Conservation (phyloP, 2,888 invertebrate genomes). For the Noctua janthina region DNA sequence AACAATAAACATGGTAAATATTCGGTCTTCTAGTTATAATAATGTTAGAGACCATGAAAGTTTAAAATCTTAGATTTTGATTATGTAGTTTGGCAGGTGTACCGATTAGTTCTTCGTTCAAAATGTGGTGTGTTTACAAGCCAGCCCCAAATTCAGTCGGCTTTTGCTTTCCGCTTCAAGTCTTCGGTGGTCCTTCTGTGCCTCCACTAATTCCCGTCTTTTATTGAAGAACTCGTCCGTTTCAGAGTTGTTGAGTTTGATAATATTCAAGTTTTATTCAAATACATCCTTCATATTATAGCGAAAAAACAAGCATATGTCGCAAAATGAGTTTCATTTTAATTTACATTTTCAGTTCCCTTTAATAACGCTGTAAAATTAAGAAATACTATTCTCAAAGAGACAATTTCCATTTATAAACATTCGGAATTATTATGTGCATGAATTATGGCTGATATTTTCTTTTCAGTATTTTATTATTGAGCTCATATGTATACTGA, state of each 20-base stretch:
- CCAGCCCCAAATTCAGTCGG: not conserved
- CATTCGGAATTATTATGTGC: conserved; percentile 16
- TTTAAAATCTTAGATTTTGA: not conserved
- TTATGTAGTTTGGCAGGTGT: not conserved
- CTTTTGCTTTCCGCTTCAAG: not conserved
- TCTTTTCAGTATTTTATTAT: not conserved
- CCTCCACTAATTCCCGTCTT: not conserved
- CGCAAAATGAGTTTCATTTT: conserved; percentile 11
- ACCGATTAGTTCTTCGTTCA: not conserved
- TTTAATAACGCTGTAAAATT: conserved; percentile 13
- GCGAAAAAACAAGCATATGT: not conserved
- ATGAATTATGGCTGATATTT: conserved; percentile 3
- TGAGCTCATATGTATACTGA: not conserved
- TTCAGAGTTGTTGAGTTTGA: not conserved
- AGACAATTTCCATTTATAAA: conserved; percentile 19
- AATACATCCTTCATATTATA: not conserved
- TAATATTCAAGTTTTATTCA: not conserved
- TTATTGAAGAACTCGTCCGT: not conserved
- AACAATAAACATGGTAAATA: too few relatives aligned
- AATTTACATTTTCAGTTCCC: conserved; percentile 13
- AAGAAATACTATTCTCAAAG: not conserved
- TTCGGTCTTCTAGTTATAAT: too few relatives aligned
- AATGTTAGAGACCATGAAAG: too few relatives aligned
- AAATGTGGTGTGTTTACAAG: not conserved
- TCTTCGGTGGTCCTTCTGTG: not conserved